Base-by-base conservation (phyloP, 2,113 vertebrate species). In the Aythya baeri region DNA sequence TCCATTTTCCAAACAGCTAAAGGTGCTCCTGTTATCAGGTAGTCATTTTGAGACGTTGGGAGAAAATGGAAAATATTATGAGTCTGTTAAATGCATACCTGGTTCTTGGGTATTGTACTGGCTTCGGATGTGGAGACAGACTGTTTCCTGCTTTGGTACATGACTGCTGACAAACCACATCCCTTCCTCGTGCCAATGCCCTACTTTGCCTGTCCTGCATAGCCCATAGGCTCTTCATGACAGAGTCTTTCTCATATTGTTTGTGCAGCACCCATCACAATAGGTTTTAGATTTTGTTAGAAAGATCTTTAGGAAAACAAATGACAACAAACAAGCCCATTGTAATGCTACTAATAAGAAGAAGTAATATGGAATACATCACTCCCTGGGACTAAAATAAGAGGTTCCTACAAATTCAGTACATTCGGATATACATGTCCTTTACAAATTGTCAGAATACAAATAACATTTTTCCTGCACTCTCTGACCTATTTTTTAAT, bases 401-500 rank as follows among this genome's bases (percentile, higher is more conserved):
- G 62, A 86, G n/a, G 76, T 66, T 82, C 29, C 59, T 77, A 72
- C 62, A 75, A 76, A 89, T 78, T 72, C 31, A 0, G 66, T 70
- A 17, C 46, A 71, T 94, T 93, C 81, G 82, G 25, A 63, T 93
- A 34, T 73, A 65, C 52, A 52, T 18, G 36, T 86, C 75, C 67
- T 93, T 79, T 92, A 78, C 78, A 94, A 96, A 92, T 85, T 84
- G 62, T 63, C 59, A 77, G 74, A 95, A 93, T 62, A 92, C 95
- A 94, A 96, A 94, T 93, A 95, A 86, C 4, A 0, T 77, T 92
- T 89, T 92, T 63, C 59, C 84, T 95, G 63, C 71, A 41, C 75
- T 91, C 61, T 38, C 73, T 92, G 83, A 95, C 94, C 91, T 96
- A 89, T 95, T 96, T 96, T 93, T 71, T 93, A 86, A 90, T 93